Base-by-base conservation (phyloP, 2,113 vertebrate species). In the Perca flavescens region DNA sequence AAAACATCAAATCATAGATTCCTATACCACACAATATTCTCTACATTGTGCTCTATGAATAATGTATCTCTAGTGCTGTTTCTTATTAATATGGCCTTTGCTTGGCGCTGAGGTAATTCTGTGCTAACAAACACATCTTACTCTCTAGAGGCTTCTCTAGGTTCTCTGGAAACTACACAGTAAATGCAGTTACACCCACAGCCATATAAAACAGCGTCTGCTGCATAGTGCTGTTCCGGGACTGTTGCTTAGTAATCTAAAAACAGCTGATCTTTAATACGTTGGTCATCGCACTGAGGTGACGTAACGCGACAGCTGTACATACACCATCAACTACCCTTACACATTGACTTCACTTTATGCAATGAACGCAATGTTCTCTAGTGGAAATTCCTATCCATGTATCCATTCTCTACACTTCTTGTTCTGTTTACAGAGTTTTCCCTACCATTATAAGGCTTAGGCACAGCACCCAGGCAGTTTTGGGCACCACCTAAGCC, bases 1-100 rank as follows among this genome's bases (percentile, higher is more conserved):
- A 92, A 92, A 93, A 91, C 88, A 92, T 93, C 80, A 90, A 89
- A 92, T 86, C 86, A 90, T 60, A 80, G 62, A 79, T 68, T 74
- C 82, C 86, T 80, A 77, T 89, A 84, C 62, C 47, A 62, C 74
- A 86, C 73, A 79, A 85, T 91, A 90, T 88, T 88, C 84, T 90
- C 87, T 76, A 87, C 84, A 92, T 82, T 84, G 81, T 91, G 60
- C 74, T 62, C 53, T 10, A 91, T 92, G 90, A 92, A 92, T 92
- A 91, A 91, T 92, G 84, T 52, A 90, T 86, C 49, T 83, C 16
- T n/a, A 54, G 58, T 67, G 77, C 79, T 78, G 73, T 74, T 69
- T 87, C 84, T 86, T 86, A 89, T 90, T 90, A 90, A 88, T 89
- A 74, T 68, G 73, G 73, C 62, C 85, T 76, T 21, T 84, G 69